A percentile compares a stretch with the other conserved stretches of the same genome.
These are phyloP conservation scores for Oncorhynchus clarkii DNA, from an alignment of 2,113 vertebrate genomes.

Conservation along the genomic window DNA sequence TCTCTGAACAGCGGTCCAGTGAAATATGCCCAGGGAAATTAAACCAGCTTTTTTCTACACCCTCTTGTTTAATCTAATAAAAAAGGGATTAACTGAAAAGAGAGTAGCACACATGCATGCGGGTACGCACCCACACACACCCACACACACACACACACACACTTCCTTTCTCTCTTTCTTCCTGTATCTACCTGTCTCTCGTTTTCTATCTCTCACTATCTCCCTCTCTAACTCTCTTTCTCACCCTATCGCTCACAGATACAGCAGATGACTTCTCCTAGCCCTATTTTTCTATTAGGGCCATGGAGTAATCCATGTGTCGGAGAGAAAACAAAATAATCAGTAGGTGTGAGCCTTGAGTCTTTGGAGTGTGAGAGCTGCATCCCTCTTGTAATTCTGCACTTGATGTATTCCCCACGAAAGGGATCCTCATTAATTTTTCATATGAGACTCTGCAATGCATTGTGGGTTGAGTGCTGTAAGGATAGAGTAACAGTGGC, in stretches of 20 bases:
- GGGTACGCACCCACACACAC: background rate
- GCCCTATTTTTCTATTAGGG: no score
- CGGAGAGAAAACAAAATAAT: conserved; percentile 42
- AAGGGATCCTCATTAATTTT: conserved; percentile 49
- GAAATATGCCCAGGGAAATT: conserved; percentile 51
- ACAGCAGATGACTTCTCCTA: no score
- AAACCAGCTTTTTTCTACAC: conserved; percentile 24
- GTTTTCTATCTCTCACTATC: no score
- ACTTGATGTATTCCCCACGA: conserved; percentile 37
- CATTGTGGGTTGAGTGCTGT: conserved; percentile 17
- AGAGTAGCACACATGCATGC: conserved; percentile 3
- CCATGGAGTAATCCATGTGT: conserved; percentile 50
- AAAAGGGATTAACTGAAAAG: conserved; percentile 21
- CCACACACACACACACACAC: background rate
- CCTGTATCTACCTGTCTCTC: no score
- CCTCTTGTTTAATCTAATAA: conserved; percentile 19
- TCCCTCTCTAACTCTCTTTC: no score
- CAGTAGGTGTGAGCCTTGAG: conserved; percentile 24
- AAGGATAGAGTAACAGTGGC: conserved; percentile 2
- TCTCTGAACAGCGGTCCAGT: conserved; percentile 30
- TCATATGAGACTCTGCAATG: conserved; percentile 31
- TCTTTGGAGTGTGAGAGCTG: conserved; percentile 7
- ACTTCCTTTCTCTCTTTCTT: background rate
- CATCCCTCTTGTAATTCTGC: conserved; percentile 29
- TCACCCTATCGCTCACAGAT: no score